Conservation (phyloP, 2,888 invertebrate species). For the Synanthedon myopaeformis region DNA sequence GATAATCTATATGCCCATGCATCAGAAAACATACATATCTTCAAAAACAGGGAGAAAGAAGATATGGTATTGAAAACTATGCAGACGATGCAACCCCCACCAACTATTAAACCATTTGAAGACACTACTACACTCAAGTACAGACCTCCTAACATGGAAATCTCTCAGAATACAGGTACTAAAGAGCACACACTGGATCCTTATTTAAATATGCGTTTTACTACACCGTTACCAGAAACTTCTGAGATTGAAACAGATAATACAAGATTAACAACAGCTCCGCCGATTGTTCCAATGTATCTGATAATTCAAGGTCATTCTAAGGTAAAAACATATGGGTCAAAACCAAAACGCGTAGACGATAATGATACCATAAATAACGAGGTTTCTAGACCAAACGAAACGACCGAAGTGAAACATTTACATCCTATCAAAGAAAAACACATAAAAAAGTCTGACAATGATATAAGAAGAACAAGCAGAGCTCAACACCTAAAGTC, state of each 20-base stretch:
- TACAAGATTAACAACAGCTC: conserved; percentile 38
- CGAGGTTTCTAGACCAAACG: conserved; percentile 63
- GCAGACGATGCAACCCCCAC: conserved; percentile 74
- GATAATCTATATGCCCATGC: conserved; percentile 57
- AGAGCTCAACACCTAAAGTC: conserved; percentile 48
- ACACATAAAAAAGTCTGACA: conserved; percentile 33
- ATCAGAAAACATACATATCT: conserved; percentile 51
- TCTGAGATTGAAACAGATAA: conserved; percentile 68
- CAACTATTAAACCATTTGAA: conserved; percentile 31
- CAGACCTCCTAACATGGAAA: conserved; percentile 27
- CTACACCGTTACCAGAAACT: conserved; percentile 61
- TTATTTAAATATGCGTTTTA: conserved; percentile 56
- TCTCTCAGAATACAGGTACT: conserved; percentile 23
- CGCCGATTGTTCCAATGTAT: conserved; percentile 75
- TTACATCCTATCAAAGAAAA: conserved; percentile 60
- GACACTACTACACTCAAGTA: conserved; percentile 18
- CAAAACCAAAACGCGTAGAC: conserved; percentile 57
- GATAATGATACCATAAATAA: conserved; percentile 44
- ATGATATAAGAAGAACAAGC: conserved; percentile 30
- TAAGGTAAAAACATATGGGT: conserved; percentile 86
- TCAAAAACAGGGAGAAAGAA: conserved; percentile 34
- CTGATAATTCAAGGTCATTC: conserved; percentile 88
- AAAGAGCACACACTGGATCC: conserved; percentile 43
- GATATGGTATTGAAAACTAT: conserved; percentile 56
- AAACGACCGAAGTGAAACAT: conserved; percentile 69